Percentiles rank a stretch among this genome's conserved stretches.
phyloP scores from a whole-genome alignment of 1,140 invertebrate species.

The Dendrolimus kikuchii region DNA sequence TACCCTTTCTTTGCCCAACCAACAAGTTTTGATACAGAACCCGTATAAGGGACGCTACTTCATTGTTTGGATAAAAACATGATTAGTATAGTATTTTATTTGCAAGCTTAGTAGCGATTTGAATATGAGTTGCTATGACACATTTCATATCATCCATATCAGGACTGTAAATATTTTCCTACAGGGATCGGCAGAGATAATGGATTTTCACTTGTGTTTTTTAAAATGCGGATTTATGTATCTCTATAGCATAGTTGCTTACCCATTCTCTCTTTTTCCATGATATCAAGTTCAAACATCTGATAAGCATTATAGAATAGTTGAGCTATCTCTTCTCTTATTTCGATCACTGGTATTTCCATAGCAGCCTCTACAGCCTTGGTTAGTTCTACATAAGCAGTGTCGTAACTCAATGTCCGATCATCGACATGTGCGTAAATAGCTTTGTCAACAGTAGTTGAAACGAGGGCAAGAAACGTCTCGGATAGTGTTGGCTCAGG shows the following conservation, averaged over 20 bases:
- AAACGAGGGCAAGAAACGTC: slow-evolving; percentile 32
- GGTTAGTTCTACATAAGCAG: slow-evolving; percentile 48
- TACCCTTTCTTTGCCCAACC: too few species aligned
- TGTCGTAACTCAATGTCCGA: slow-evolving; percentile 37
- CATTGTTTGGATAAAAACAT: too few species aligned
- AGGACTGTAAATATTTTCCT: too few species aligned
- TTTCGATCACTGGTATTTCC: slow-evolving; percentile 54
- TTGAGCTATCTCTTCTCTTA: slow-evolving; percentile 45
- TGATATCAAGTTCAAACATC: slow-evolving; percentile 45
- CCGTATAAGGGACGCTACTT: too few species aligned
- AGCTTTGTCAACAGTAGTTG: slow-evolving; percentile 53
- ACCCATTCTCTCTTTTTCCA: slow-evolving; percentile 52
- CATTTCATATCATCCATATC: too few species aligned
- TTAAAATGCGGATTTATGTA: too few species aligned
- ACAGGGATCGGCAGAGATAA: too few species aligned
- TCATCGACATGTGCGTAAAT: slow-evolving; percentile 44
- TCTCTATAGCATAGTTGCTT: neutral
- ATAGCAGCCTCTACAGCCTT: slow-evolving; percentile 53
- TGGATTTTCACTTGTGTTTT: too few species aligned
- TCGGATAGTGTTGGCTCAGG: slow-evolving; percentile 49
- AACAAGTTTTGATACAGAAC: too few species aligned
- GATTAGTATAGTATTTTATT: too few species aligned
- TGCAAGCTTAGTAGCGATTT: too few species aligned
- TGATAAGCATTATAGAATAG: slow-evolving; percentile 40
- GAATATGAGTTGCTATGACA: too few species aligned